Percentiles rank a stretch among this genome's conserved stretches.
These are phyloP conservation scores for Drosophila basisetae DNA, from an alignment of 2,888 invertebrate species.

Conservation along the genomic window DNA sequence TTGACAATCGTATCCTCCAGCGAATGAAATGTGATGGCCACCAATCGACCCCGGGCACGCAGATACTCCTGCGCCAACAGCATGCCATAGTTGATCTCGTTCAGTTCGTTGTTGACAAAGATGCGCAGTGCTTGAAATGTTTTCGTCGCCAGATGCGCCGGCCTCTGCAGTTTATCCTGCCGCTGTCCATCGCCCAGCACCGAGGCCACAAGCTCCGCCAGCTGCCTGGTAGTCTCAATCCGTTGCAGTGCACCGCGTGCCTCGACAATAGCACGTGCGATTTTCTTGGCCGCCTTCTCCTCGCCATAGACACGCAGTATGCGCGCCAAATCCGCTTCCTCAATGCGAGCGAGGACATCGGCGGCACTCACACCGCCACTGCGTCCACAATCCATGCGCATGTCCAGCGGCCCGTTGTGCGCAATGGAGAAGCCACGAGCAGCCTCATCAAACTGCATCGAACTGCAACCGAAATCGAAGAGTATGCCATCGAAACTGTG, in stretches of 20 bases:
- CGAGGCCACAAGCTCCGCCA: constrained; percentile 90
- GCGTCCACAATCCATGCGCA: constrained; percentile 96
- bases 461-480: constrained; percentile 97
- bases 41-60: constrained; percentile 91
- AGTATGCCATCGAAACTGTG: constrained; percentile 93
- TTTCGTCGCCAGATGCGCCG: constrained; percentile 94
- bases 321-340: constrained; percentile 91
- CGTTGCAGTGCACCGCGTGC: constrained; percentile 91
- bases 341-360: constrained; percentile 92
- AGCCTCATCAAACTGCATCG: constrained; percentile 95
- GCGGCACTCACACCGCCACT: constrained; percentile 92
- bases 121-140: constrained; percentile 97
- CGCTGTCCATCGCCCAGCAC: constrained; percentile 87
- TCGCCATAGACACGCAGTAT: constrained; percentile 97
- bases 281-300: constrained; percentile 93
- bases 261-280: constrained; percentile 94
- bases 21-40: constrained; percentile 96
- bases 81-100: constrained; percentile 96
- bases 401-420: constrained; percentile 95
- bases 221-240: constrained; percentile 92
- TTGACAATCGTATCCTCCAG: constrained; percentile 97
- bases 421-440: constrained; percentile 94
- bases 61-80: constrained; percentile 91
- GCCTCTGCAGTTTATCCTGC: constrained; percentile 91
- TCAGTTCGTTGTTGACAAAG: constrained; percentile 98